Percentiles rank a stretch among this genome's conserved stretches.
Conservation (phyloP, 2,797 vertebrate genomes). For the Gymnothorax reevesii region DNA sequence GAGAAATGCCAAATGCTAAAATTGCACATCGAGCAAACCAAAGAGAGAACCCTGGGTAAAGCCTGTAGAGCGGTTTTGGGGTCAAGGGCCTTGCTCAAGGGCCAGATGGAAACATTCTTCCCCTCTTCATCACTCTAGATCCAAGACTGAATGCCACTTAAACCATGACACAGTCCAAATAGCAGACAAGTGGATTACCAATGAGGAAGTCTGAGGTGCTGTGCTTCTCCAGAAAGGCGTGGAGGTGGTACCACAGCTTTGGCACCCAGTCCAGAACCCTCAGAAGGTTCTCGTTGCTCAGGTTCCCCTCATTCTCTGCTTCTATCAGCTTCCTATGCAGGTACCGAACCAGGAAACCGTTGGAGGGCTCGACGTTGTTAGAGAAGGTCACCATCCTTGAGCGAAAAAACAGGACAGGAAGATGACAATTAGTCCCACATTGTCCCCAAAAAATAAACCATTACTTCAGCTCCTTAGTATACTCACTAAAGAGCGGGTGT, state of each 20-base stretch:
- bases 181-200: constrained; percentile 66
- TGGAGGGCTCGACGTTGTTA: constrained; percentile 97
- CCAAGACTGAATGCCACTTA: too few relatives aligned
- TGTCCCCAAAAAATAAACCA: background rate
- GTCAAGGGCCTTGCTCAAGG: too few relatives aligned
- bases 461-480: background rate
- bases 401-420: background rate
- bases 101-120: too few relatives aligned
- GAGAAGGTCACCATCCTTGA: constrained; percentile 96
- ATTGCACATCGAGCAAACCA: too few relatives aligned
- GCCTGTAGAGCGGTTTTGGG: too few relatives aligned
- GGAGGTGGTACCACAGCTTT: constrained; percentile 97
- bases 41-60: too few relatives aligned
- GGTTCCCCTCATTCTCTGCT: constrained; percentile 83
- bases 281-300: constrained; percentile 88
- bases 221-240: constrained; percentile 97
- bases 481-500: background rate
- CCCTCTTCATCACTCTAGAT: too few relatives aligned
- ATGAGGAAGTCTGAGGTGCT: constrained; percentile 99
- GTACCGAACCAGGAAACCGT: constrained; percentile 95
- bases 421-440: background rate
- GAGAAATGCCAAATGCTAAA: too few relatives aligned
- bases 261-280: constrained; percentile 96
- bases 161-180: background rate
- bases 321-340: constrained; percentile 94